Evolutionary conservation across 2,113 vertebrate species (phyloP).

Genomic region (Amphiprion percula): DNA sequence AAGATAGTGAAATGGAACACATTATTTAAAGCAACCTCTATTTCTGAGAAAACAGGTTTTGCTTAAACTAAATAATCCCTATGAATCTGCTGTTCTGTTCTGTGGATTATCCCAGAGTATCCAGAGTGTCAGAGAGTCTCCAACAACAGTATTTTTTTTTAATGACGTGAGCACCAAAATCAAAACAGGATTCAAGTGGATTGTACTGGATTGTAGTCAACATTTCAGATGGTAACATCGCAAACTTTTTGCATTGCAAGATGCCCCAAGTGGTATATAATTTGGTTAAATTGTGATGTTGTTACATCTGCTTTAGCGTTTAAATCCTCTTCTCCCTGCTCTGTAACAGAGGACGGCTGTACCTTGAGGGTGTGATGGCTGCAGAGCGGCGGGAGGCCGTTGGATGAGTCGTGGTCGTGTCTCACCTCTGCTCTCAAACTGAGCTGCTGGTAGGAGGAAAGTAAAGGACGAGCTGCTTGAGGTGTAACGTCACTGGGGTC

Average conservation of each 20-base stretch:
- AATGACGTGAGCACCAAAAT: neutral
- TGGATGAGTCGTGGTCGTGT: constrained; percentile 33
- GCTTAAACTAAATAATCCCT: no score
- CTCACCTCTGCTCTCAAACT: constrained; percentile 49
- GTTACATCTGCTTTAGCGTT: neutral
- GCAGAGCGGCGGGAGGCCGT: constrained; percentile 48
- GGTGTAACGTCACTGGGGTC: constrained; percentile 29
- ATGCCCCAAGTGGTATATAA: neutral
- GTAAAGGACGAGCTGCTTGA: constrained; percentile 37
- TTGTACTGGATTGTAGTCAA: no score
- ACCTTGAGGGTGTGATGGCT: constrained; percentile 69
- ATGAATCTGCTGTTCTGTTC: neutral
- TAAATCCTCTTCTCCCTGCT: neutral
- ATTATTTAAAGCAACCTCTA: no score
- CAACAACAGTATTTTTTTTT: neutral
- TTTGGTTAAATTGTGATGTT: neutral
- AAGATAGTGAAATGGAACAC: no score
- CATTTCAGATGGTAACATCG: no score
- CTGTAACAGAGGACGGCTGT: constrained; percentile 4
- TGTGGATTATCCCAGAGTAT: neutral
- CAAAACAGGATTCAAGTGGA: no score
- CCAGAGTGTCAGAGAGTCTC: no score
- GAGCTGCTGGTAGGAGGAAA: constrained; percentile 64
- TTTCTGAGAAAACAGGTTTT: no score
- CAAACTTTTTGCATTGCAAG: neutral